phyloP scores from a whole-genome alignment of 2,113 vertebrate species.

The Cynocephalus volans region DNA sequence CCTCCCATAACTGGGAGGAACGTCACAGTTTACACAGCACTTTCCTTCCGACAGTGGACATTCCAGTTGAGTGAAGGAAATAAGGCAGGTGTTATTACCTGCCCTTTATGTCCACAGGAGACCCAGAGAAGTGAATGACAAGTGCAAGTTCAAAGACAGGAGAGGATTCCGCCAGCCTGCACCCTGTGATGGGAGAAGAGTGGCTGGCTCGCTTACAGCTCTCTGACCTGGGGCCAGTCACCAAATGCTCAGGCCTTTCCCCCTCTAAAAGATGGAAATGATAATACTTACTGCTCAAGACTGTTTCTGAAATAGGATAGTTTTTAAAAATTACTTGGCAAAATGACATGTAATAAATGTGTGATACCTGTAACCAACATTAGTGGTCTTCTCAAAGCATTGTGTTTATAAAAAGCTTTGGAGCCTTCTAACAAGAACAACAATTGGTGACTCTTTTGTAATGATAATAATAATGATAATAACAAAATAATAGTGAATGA shows the following conservation, averaged over 20 bases:
- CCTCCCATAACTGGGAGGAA: not conserved
- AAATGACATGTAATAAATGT: not conserved
- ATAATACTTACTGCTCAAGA: not conserved
- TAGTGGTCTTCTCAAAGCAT: not conserved
- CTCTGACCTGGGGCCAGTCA: not conserved
- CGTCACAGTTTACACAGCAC: not conserved
- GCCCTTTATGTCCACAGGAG: not conserved
- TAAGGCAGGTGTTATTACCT: not conserved
- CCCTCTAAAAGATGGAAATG: not conserved
- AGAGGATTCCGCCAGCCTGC: not conserved
- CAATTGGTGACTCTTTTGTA: not conserved
- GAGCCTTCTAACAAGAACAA: not conserved
- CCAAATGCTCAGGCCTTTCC: not conserved
- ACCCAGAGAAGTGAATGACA: not conserved
- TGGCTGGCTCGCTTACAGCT: not conserved
- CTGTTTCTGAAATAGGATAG: conserved; percentile 18
- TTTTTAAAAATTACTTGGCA: not conserved
- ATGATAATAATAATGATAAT: too few species aligned
- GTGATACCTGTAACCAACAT: not conserved
- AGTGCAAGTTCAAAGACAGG: not conserved
- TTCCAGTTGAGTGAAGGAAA: not conserved
- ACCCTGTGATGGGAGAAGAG: not conserved
- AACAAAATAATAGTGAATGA: not conserved
- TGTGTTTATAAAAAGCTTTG: not conserved
- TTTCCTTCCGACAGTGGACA: not conserved